Base-by-base conservation (phyloP, 2,888 invertebrate genomes). In the Neoscelio sp. region DNA sequence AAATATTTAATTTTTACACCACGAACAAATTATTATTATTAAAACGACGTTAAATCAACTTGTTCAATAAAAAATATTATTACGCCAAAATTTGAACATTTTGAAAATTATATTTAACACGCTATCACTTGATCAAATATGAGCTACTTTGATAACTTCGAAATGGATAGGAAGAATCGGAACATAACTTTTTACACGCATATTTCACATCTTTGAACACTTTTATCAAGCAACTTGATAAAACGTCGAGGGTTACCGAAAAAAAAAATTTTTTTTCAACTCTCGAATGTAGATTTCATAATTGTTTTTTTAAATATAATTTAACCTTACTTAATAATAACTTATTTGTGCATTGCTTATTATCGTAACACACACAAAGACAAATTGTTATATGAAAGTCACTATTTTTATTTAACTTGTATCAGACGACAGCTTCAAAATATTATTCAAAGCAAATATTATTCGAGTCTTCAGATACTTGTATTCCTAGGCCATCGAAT, bases 41-140 rank as follows among this genome's bases (percentile, higher is more conserved):
- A n/a, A n/a, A n/a, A n/a, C n/a, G n/a, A n/a, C n/a, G n/a, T n/a
- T n/a, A n/a, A n/a, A n/a, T n/a, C n/a, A n/a, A n/a, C n/a, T n/a
- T n/a, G n/a, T n/a, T n/a, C n/a, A n/a, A n/a, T n/a, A n/a, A n/a
- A n/a, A n/a, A n/a, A n/a, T n/a, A n/a, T n/a, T n/a, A n/a, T n/a
- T n/a, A n/a, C n/a, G n/a, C n/a, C 10, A 33, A 33, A 33, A 33
- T 6, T 33, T 2, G 8, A 26, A n/a, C 12, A 38, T 40, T 56
- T 58, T 28, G 42, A 18, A 58, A 17, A 46, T 50, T 35, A 48
- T 50, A 50, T 50, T 50, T 28, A 40, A 40, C 28, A 40, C 15
- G 12, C 44, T 28, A 40, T 64, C 64, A 64, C 50, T 50, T 64
- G 64, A 64, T 64, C 50, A 64, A 64, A 64, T 64, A 64, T 64